A percentile compares a stretch with the other conserved stretches of the same genome.
Conservation (phyloP, 2,888 invertebrate genomes). For the Melipona beecheii region DNA sequence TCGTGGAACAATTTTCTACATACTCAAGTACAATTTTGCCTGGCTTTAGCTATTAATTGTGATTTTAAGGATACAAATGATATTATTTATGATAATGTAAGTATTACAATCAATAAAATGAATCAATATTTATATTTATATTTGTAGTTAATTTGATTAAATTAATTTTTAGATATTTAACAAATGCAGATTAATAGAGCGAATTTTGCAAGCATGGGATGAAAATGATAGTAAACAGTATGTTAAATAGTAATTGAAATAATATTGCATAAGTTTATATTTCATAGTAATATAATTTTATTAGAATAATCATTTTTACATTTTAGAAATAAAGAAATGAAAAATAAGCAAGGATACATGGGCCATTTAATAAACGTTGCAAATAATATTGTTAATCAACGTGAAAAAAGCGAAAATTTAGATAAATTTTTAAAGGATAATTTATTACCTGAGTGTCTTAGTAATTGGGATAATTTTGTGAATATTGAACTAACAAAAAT, state of each 20-base stretch:
- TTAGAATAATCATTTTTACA: conserved; percentile 17
- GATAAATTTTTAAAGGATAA: conserved; percentile 85
- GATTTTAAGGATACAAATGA: conserved; percentile 78
- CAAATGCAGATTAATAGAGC: conserved; percentile 91
- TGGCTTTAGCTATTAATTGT: conserved; percentile 88
- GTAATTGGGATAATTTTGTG: conserved; percentile 78
- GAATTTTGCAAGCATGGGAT: conserved; percentile 93
- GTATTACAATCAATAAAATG: conserved; percentile 45
- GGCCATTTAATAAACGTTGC: conserved; percentile 88
- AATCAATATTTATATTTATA: conserved; percentile 5
- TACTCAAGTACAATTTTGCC: conserved; percentile 93
- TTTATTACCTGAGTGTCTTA: conserved; percentile 83
- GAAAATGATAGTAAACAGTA: conserved; percentile 92
- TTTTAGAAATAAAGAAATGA: conserved; percentile 85
- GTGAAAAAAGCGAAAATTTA: conserved; percentile 86
- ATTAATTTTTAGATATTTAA: conserved; percentile 88
- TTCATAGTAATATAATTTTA: background rate
- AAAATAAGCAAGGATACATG: conserved; percentile 88
- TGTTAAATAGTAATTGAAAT: conserved; percentile 82
- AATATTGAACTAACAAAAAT: conserved; percentile 76
- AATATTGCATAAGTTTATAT: background rate
- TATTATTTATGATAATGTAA: conserved; percentile 79
- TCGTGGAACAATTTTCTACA: conserved; percentile 98
- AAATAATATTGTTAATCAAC: conserved; percentile 85
- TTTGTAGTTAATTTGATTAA: conserved; percentile 18